phyloP scores from a whole-genome alignment of 2,797 vertebrate species.

The Picus viridis region DNA sequence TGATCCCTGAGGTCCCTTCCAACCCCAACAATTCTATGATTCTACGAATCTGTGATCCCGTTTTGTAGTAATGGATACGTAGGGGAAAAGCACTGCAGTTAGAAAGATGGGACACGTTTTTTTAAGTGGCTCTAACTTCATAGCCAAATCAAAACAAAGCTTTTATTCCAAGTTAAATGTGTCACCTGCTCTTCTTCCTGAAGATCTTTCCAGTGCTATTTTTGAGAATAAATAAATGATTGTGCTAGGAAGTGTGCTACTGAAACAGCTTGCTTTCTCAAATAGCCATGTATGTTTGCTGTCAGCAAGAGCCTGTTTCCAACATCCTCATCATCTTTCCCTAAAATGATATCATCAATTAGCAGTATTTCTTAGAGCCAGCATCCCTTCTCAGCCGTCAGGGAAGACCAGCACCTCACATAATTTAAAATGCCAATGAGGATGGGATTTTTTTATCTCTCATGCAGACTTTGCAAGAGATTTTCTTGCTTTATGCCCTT shows the following conservation, averaged over 20 bases:
- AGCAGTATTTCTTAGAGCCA: conserved; percentile 1
- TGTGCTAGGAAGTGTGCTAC: background rate
- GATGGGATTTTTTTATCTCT: background rate
- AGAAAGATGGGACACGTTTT: background rate
- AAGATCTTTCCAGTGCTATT: background rate
- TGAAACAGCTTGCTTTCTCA: background rate
- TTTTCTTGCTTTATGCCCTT: background rate
- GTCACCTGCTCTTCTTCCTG: background rate
- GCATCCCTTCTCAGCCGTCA: background rate
- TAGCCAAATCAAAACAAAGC: background rate
- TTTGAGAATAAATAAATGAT: background rate
- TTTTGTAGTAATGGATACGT: background rate
- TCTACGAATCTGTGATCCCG: no score
- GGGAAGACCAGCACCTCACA: background rate
- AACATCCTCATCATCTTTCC: background rate
- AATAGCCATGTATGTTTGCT: background rate
- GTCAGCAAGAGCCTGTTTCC: background rate
- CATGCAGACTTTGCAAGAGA: background rate
- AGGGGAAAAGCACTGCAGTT: background rate
- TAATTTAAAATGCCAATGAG: background rate
- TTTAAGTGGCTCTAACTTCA: background rate
- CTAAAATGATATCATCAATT: background rate
- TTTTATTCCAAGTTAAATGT: background rate
- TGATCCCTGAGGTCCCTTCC: no score
- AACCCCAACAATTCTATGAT: no score